Base-by-base conservation (phyloP, 53 echinoderm and acorn worm genomes). In the Echinarachnius parma region DNA sequence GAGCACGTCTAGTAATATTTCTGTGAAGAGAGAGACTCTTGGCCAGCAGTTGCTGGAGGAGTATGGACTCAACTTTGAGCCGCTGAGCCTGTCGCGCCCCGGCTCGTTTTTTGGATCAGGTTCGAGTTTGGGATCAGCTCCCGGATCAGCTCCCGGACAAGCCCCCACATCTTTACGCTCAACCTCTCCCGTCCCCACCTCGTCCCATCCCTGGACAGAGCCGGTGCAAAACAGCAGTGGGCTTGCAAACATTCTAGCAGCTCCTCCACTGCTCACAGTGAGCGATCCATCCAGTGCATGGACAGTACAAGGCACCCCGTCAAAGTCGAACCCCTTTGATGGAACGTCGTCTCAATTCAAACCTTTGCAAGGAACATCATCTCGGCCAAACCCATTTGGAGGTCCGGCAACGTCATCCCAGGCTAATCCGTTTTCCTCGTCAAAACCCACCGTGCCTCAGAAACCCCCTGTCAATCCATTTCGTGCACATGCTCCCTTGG, bases 401-500 rank as follows among this genome's bases (percentile, higher is more conserved):
- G 31, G 22, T 4, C 5, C 48, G 11, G 61, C 49, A 21, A 26
- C 36, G n/a, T 37, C 56, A n/a, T 35, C 42, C 9, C n/a, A n/a
- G n/a, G n/a, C n/a, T n/a, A 78, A 64, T 21, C 78, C 52, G 19
- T 69, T 60, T 58, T 58, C 78, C 20, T 22, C 66, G 45, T 61
- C 53, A 27, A 79, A 67, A 36, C 64, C 74, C 5, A 42, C 61
- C 2, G 79, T 75, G 48, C 63, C 79, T 16, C 75, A 56, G 21
- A 67, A 71, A 29, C 47, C 75, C 2, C 47, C 75, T 15, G 64
- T 50, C 34, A 79, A 66, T 35, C 60, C 48, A 9, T 62, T 60
- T 36, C 31, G 52, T 61, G n/a, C n/a, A n/a, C n/a, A n/a, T n/a
- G 45, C 13, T 3, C 61, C 64, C 4, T 34, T 27, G 7, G 18